Evolutionary conservation across 2,797 vertebrate genomes (phyloP), one percentile per base, ranked within the genome.

Genomic region (Rhyacichthys aspro): DNA sequence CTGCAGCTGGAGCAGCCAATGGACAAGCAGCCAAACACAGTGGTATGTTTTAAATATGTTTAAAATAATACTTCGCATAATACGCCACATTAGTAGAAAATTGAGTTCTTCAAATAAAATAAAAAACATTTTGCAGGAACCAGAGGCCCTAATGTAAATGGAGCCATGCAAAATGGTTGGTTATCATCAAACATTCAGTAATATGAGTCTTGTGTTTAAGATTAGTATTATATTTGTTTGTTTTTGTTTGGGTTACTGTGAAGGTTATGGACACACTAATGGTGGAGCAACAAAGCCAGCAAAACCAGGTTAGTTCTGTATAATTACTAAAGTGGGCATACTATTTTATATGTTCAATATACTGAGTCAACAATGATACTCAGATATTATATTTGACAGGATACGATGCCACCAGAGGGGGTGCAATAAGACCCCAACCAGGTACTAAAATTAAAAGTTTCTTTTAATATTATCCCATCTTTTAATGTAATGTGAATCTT

Each of bases 351-450:
- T 28, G 7, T 2, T 28, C 2, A 28, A 28, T 28, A 28, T 6
- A 28, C 4, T 28, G 3, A 28, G 7, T 28, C 1, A 28, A 49
- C 32, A 36, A 43, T 42, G 7, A 58, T 1, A 1, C 43, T 45
- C 1, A 32, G 19, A 42, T 11, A 28, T 2, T 60, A 38, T 43
- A 14, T 63, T 52, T 56, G 33, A 39, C 63, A 89, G 88, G 85
- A 42, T 81, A 88, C 65, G 82, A 76, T 39, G 52, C 63, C 37
- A 55, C 28, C 7, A 85, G 28, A 66, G 76, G 64, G 44, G 78
- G 66, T 5, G 45, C 64, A 53, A 61, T 74, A 52, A 80, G 56
- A 81, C 73, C 70, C 8, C 84, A 82, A 52, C 55, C 66, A 81
- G 83, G 88, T 92, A 68, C 44, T 17, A n/a, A 14, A 42, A 7